These are phyloP conservation scores for Chaenogobius annularis DNA, from an alignment of 2,113 vertebrate species.

Conservation along the genomic window DNA sequence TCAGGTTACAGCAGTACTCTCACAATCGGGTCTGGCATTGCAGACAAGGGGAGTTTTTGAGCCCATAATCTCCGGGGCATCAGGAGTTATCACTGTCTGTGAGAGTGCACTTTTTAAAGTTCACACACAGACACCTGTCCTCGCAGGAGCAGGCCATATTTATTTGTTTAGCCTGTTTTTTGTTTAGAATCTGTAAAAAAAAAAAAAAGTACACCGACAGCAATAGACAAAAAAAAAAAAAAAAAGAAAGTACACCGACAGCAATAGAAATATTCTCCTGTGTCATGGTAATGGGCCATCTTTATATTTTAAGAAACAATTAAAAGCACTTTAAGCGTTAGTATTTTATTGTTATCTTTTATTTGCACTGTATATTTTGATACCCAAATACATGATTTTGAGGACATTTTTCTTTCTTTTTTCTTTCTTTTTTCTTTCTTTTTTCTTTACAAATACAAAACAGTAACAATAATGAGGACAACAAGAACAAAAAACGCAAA, in stretches of 20 bases:
- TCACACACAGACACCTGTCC: constrained; percentile 3
- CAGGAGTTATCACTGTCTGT: background rate
- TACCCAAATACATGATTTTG: too few species aligned
- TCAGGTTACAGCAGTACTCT: background rate
- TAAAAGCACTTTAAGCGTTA: too few species aligned
- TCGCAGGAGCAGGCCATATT: background rate
- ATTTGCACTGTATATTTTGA: too few species aligned
- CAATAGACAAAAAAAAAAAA: too few species aligned
- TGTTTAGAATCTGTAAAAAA: background rate
- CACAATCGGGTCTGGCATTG: background rate
- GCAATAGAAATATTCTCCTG: background rate
- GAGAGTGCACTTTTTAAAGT: constrained; percentile 5
- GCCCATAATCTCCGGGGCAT: background rate
- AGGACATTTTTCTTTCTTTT: too few species aligned
- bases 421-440: too few species aligned
- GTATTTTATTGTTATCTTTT: too few species aligned
- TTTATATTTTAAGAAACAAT: background rate
- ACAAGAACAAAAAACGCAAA: too few species aligned
- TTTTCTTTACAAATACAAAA: too few species aligned
- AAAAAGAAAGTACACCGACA: too few species aligned
- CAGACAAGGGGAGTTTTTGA: background rate
- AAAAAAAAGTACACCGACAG: background rate
- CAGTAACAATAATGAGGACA: too few species aligned
- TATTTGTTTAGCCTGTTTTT: background rate
- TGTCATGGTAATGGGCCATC: background rate